These are phyloP conservation scores for Himalopsyche anomala DNA, from an alignment of 2,888 invertebrate species.

Conservation along the genomic window DNA sequence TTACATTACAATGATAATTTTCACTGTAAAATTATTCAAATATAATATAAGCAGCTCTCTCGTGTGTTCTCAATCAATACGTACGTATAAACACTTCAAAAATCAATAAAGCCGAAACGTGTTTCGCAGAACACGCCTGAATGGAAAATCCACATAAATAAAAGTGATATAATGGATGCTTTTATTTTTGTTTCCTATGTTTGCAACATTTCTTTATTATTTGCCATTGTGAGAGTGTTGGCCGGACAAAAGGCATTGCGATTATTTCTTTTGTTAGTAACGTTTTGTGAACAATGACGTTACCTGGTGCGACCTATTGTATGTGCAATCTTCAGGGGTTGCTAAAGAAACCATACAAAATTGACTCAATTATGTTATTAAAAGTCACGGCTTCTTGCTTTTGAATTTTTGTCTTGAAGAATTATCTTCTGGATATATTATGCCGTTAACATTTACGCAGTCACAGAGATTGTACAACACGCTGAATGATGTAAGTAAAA, in stretches of 20 bases:
- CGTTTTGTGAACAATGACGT: slow-evolving; percentile 60
- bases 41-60: background rate
- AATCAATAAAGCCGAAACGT: slow-evolving; percentile 64
- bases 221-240: slow-evolving; percentile 60
- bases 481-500: no score
- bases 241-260: slow-evolving; percentile 64
- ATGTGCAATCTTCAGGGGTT: slow-evolving; percentile 3
- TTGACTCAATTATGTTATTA: slow-evolving; percentile 21
- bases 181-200: slow-evolving; percentile 65
- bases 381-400: background rate
- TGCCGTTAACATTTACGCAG: no score
- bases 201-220: slow-evolving; percentile 65
- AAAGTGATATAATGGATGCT: slow-evolving; percentile 60
- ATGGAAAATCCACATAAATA: slow-evolving; percentile 61
- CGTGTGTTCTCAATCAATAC: slow-evolving; percentile 56
- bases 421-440: no score
- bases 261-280: slow-evolving; percentile 64
- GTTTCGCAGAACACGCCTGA: slow-evolving; percentile 62
- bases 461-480: no score
- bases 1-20: no score
- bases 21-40: background rate
- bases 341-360: slow-evolving; percentile 37
- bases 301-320: slow-evolving; percentile 60
- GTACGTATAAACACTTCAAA: slow-evolving; percentile 56
- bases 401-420: background rate